A percentile compares a stretch with the other conserved stretches of the same genome.
Conservation (phyloP, 2,113 vertebrate genomes). For the Aegithalos caudatus region DNA sequence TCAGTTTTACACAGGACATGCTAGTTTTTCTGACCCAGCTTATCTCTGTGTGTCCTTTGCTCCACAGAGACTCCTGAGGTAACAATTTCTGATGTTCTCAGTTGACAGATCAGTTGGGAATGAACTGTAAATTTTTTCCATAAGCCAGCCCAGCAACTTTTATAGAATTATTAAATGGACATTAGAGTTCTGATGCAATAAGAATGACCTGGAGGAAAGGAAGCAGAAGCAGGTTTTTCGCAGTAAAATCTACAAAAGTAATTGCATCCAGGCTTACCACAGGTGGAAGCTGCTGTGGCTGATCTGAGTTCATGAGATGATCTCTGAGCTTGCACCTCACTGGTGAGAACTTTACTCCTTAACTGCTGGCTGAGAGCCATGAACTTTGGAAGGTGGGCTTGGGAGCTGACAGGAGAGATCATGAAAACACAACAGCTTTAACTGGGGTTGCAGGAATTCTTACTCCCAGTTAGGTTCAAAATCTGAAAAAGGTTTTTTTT, state of each 20-base stretch:
- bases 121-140: background rate
- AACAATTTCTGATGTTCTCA: background rate
- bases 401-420: background rate
- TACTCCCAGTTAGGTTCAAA: background rate
- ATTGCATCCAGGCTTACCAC: fast-evolving
- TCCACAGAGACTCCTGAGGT: background rate
- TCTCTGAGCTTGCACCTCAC: background rate
- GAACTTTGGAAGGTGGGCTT: background rate
- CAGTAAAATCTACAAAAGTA: fast-evolving
- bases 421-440: background rate
- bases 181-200: background rate
- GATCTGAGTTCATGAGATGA: fast-evolving
- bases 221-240: background rate
- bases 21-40: background rate
- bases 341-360: background rate
- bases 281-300: background rate
- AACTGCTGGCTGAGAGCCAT: background rate
- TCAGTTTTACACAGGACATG: background rate
- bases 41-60: background rate
- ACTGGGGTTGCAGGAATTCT: background rate
- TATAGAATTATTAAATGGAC: background rate
- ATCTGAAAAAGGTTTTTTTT: background rate
- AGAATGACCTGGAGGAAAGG: background rate
- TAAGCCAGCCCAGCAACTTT: background rate
- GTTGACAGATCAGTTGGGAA: background rate